phyloP scores from a whole-genome alignment of 2,888 invertebrate species.

The Coecobrya sp. region DNA sequence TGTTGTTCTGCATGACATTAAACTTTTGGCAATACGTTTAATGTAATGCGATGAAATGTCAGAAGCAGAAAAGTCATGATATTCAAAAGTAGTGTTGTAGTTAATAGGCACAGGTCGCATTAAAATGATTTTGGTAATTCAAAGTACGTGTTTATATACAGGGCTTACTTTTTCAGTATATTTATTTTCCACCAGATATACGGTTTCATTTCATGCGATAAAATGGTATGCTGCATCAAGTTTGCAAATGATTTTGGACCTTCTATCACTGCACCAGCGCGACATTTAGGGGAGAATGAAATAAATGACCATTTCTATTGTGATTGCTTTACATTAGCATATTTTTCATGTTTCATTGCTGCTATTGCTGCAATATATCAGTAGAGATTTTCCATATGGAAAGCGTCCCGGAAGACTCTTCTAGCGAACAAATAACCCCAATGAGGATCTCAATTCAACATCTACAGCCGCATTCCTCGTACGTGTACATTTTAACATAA shows the following conservation, averaged over 20 bases:
- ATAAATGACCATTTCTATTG: constrained; percentile 36
- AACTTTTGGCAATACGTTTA: constrained; percentile 12
- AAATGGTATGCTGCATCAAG: neutral
- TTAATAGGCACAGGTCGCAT: neutral
- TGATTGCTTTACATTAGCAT: constrained; percentile 47
- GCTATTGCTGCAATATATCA: constrained; percentile 4
- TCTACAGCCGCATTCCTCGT: neutral
- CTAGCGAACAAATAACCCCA: neutral
- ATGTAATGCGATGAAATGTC: constrained; percentile 24
- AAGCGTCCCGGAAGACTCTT: constrained; percentile 29
- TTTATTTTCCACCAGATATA: neutral
- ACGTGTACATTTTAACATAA: neutral
- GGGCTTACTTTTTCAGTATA: neutral
- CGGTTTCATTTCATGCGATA: neutral
- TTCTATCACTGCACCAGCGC: neutral
- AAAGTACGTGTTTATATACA: neutral
- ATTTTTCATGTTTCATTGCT: constrained; percentile 3
- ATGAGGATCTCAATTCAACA: constrained; percentile 23
- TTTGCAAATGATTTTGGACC: neutral
- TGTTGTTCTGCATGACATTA: constrained; percentile 9
- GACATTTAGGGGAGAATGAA: constrained; percentile 7
- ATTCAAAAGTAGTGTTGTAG: neutral
- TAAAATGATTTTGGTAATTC: constrained; percentile 22
- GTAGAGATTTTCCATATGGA: constrained; percentile 19
- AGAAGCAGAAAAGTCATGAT: neutral